phyloP scores from a whole-genome alignment of 2,888 invertebrate species.

The Petrolisthes cinctipes region DNA sequence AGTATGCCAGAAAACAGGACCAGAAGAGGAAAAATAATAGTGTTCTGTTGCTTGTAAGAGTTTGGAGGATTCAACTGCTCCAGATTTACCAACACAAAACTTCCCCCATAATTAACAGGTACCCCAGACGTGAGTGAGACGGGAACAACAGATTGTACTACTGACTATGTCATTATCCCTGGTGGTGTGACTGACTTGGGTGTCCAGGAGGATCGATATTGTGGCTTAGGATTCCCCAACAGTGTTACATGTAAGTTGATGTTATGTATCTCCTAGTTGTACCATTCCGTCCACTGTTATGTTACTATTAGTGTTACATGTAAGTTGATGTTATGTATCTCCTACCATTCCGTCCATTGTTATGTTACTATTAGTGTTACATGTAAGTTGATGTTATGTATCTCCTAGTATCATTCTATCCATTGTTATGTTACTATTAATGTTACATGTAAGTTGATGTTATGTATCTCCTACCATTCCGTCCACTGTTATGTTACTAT shows the following conservation, averaged over 20 bases:
- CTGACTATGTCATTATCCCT: constrained; percentile 83
- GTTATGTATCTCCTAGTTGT: neutral
- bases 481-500: neutral
- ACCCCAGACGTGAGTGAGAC: neutral
- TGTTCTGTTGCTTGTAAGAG: no score
- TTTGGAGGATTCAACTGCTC: no score
- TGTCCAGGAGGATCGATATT: constrained; percentile 77
- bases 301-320: no score
- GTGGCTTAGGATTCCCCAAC: constrained; percentile 79
- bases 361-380: neutral
- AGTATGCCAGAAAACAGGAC: no score
- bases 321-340: no score
- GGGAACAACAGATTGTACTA: constrained; percentile 73
- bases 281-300: neutral
- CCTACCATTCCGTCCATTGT: neutral
- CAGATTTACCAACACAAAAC: no score
- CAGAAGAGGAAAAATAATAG: no score
- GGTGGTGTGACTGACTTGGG: constrained; percentile 64
- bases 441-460: no score
- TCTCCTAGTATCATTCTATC: neutral
- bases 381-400: neutral
- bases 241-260: constrained; percentile 75
- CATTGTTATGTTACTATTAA: neutral
- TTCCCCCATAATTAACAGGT: neutral
- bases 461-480: neutral